Percentiles rank a stretch among this genome's conserved stretches.
These are phyloP conservation scores for Numenius arquata DNA, from an alignment of 2,113 vertebrate genomes.

Conservation along the genomic window DNA sequence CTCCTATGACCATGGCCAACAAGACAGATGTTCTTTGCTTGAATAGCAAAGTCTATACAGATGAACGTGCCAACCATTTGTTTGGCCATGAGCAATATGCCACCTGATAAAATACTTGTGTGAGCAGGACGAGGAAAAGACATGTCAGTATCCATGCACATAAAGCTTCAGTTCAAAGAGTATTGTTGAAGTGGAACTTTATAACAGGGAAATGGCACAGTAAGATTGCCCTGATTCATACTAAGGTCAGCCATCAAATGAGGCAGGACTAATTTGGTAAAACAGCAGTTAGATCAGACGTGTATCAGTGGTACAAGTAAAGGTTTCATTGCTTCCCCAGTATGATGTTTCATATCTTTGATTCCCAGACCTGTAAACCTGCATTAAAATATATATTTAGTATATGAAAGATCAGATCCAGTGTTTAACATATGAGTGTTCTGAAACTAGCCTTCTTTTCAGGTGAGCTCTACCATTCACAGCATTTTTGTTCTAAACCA, in stretches of 20 bases:
- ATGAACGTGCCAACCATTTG: neutral
- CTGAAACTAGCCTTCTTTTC: neutral
- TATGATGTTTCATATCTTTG: neutral
- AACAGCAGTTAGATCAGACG: neutral
- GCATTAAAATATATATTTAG: neutral
- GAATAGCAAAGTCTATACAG: neutral
- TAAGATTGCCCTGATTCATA: neutral
- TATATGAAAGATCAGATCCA: neutral
- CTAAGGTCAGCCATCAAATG: neutral
- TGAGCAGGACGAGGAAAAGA: neutral
- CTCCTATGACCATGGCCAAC: neutral
- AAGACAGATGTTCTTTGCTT: slow-evolving; percentile 21
- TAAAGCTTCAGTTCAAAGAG: neutral
- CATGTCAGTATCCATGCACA: neutral
- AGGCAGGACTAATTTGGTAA: neutral
- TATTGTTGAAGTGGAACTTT: neutral
- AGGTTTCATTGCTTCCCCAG: neutral
- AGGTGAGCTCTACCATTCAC: neutral
- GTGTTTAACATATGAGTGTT: neutral
- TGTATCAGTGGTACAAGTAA: neutral
- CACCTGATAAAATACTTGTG: slow-evolving; percentile 12
- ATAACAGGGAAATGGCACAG: neutral
- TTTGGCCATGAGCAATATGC: neutral
- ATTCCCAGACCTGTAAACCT: neutral
- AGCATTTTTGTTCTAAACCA: neutral